phyloP scores from a whole-genome alignment of 2,888 invertebrate species.

The Callimorpha dominula region DNA sequence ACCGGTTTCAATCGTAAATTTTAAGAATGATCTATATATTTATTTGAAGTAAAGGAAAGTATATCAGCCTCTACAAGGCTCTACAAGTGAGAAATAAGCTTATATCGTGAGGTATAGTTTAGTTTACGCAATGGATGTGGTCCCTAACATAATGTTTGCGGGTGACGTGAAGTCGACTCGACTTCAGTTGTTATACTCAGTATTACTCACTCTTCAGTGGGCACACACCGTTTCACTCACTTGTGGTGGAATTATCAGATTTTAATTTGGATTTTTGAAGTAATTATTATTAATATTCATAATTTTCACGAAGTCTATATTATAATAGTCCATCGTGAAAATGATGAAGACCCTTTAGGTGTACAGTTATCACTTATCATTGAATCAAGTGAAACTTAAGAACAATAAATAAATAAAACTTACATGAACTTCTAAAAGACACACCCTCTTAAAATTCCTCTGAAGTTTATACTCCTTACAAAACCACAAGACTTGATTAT shows the following conservation, averaged over 20 bases:
- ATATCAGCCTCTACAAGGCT: background rate
- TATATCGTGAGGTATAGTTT: background rate
- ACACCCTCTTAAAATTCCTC: too few species aligned
- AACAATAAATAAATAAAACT: too few species aligned
- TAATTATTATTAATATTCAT: too few species aligned
- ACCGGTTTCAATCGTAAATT: too few species aligned
- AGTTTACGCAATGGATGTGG: background rate
- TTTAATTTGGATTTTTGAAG: background rate
- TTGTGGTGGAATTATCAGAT: background rate
- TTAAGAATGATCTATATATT: too few species aligned
- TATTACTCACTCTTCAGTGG: conserved; percentile 9
- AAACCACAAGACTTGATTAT: background rate
- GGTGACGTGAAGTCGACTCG: conserved; percentile 9
- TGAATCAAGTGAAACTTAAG: too few species aligned
- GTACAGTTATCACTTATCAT: too few species aligned
- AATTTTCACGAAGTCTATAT: too few species aligned
- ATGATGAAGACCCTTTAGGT: too few species aligned
- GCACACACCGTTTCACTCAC: background rate
- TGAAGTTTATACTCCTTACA: background rate
- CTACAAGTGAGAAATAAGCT: background rate
- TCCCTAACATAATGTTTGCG: background rate
- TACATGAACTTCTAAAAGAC: too few species aligned
- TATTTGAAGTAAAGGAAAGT: too few species aligned
- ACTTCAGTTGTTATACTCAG: conserved; percentile 9
- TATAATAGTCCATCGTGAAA: too few species aligned